Evolutionary conservation across 2,888 invertebrate species (phyloP).

Genomic region (Hyposoter didymator): DNA sequence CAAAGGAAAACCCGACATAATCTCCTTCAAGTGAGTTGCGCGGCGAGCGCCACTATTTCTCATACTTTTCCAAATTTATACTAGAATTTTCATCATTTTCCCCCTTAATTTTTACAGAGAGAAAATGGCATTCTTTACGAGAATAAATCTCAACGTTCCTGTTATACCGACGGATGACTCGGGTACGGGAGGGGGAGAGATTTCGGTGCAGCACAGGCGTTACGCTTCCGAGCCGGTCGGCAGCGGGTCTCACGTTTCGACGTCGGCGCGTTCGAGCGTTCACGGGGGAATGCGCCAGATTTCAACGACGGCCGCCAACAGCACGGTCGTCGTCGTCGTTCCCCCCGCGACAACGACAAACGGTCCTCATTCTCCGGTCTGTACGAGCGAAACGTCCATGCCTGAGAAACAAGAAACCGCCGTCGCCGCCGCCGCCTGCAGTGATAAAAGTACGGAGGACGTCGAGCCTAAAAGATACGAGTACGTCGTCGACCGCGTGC

Average conservation of each 20-base stretch:
- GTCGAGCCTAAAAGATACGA: slow-evolving; percentile 88
- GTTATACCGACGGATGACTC: slow-evolving; percentile 89
- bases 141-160: slow-evolving; percentile 91
- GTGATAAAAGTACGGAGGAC: slow-evolving; percentile 63
- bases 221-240: slow-evolving; percentile 78
- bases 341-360: background rate
- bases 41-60: no score
- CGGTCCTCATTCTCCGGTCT: background rate
- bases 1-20: slow-evolving; percentile 94
- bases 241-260: slow-evolving; percentile 64
- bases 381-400: slow-evolving; percentile 56
- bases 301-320: slow-evolving; percentile 55
- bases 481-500: slow-evolving; percentile 92
- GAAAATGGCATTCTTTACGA: slow-evolving; percentile 98
- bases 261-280: slow-evolving; percentile 58
- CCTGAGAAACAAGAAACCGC: slow-evolving; percentile 42
- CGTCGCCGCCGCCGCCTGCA: no score
- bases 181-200: slow-evolving; percentile 59
- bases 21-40: slow-evolving; percentile 95
- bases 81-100: slow-evolving; percentile 22
- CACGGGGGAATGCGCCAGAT: slow-evolving; percentile 66
- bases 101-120: slow-evolving; percentile 90
- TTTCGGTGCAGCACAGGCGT: slow-evolving; percentile 76
- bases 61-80: background rate
- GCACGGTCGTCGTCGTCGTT: slow-evolving; percentile 35